Percentiles rank a stretch among this genome's conserved stretches.
Conservation (phyloP, 1,140 invertebrate genomes). For the Cylas formicarius region DNA sequence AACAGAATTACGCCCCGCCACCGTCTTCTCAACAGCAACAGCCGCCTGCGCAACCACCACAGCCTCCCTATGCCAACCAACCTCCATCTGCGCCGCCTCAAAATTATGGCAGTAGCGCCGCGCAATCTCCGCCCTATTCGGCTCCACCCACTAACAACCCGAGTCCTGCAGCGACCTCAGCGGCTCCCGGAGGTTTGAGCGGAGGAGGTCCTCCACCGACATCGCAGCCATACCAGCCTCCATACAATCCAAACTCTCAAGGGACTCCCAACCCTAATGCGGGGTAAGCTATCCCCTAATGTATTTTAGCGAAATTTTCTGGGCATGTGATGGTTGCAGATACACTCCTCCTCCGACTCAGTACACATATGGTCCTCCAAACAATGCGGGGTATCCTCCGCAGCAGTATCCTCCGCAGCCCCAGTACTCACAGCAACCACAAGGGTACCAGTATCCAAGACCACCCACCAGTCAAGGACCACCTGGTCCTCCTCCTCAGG, state of each 20-base stretch:
- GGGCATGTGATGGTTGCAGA: background rate
- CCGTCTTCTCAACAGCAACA: slow-evolving; percentile 33
- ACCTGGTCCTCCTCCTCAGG: slow-evolving; percentile 37
- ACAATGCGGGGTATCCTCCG: slow-evolving; percentile 36
- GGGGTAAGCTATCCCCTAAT: slow-evolving; percentile 18
- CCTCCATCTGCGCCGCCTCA: slow-evolving; percentile 28
- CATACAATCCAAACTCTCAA: slow-evolving; percentile 38
- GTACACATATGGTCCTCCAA: slow-evolving; percentile 32
- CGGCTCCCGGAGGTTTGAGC: slow-evolving; percentile 23
- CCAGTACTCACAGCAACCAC: slow-evolving; percentile 36
- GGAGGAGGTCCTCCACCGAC: slow-evolving; percentile 20
- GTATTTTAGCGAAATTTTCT: background rate
- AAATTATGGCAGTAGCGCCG: slow-evolving; percentile 41
- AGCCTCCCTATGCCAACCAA: slow-evolving; percentile 29
- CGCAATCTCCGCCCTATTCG: slow-evolving; percentile 37
- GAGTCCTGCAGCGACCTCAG: slow-evolving; percentile 33
- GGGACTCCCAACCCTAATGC: slow-evolving; percentile 38
- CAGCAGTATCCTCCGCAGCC: slow-evolving; percentile 40
- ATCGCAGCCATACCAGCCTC: slow-evolving; percentile 30
- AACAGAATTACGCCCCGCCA: slow-evolving; percentile 27
- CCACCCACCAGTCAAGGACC: slow-evolving; percentile 35
- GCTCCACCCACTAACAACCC: slow-evolving; percentile 31
- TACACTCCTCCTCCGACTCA: slow-evolving; percentile 36
- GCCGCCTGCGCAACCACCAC: no score
- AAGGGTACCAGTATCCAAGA: slow-evolving; percentile 38